A percentile compares a stretch with the other conserved stretches of the same genome.
Conservation (phyloP, 2,797 vertebrate genomes). For the Gadopsis marmoratus region DNA sequence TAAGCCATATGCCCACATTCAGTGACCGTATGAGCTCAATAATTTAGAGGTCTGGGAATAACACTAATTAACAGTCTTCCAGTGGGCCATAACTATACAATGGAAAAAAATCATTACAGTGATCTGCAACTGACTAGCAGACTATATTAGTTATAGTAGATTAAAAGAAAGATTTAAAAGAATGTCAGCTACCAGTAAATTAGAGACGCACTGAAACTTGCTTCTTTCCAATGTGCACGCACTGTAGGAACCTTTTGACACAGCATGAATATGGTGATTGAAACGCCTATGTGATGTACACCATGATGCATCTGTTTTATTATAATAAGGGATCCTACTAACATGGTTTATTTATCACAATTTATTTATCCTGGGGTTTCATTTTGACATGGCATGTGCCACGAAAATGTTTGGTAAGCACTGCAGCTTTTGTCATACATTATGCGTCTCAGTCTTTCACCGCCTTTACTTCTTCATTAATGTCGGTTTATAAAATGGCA, state of each 20-base stretch:
- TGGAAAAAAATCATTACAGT: conserved; percentile 37
- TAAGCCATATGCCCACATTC: conserved; percentile 12
- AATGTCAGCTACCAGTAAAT: conserved; percentile 1
- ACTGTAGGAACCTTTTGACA: conserved; percentile 23
- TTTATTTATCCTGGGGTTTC: neutral
- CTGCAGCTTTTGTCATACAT: neutral
- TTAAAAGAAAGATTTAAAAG: conserved; percentile 11
- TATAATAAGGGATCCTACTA: neutral
- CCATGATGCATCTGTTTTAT: conserved; percentile 14
- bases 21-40: conserved; percentile 31
- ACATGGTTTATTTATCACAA: conserved; percentile 37
- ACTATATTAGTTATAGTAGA: conserved; percentile 15
- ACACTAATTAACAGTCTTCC: conserved; percentile 49
- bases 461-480: neutral
- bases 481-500: neutral
- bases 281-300: conserved; percentile 3
- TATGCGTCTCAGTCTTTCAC: neutral
- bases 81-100: conserved; percentile 31
- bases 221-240: conserved; percentile 5
- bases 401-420: neutral
- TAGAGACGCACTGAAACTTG: conserved; percentile 1
- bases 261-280: neutral
- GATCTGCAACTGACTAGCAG: conserved; percentile 11
- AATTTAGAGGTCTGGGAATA: conserved; percentile 53
- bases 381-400: neutral